Base-by-base conservation (phyloP, 2,888 invertebrate genomes). In the Volucella inflata region DNA sequence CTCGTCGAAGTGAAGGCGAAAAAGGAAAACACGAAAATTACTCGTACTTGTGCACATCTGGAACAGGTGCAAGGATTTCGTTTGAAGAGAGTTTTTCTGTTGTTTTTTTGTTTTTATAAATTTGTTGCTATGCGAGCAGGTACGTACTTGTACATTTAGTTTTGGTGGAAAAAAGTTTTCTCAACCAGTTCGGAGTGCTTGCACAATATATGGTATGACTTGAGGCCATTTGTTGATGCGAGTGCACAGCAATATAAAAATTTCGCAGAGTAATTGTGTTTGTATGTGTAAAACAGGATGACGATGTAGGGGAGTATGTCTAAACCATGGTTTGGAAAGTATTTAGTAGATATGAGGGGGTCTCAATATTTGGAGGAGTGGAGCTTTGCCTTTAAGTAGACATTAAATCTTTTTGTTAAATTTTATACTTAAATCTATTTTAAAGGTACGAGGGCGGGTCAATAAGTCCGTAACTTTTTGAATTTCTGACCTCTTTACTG, bases 51-150 rank as follows among this genome's bases (percentile, higher is more conserved):
- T 64, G n/a, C 55, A 84, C 79, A 84, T 70, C 64, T 36, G 57
- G 53, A 79, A 60, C 83, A 84, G 79, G 83, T 84, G 83, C 83
- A 70, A 70, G 83, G 74, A 79, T 84, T 74, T 62, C 30, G 72
- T 48, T 67, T 71, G 62, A 40, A 51, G 60, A 74, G 53, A 46
- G 46, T n/a, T 50, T 53, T 40, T 36, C 16, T 46, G 38, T 64
- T 65, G 8, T 67, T 2, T 65, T 11, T 64, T 57, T 55, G 12
- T 16, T 30, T 30, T 2, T 30, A 6, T 30, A 6, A 30, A 30
- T 30, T 6, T 30, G 30, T 30, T 30, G 30, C 30, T 30, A n/a
- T n/a, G n/a, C n/a, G n/a, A n/a, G n/a, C n/a, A n/a, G n/a, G n/a
- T n/a, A n/a, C n/a, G 30, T 30, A 30, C 6, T 30, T 30, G 30